Base-by-base conservation (phyloP, 2,797 vertebrate genomes). In the Podarcis lilfordi region DNA sequence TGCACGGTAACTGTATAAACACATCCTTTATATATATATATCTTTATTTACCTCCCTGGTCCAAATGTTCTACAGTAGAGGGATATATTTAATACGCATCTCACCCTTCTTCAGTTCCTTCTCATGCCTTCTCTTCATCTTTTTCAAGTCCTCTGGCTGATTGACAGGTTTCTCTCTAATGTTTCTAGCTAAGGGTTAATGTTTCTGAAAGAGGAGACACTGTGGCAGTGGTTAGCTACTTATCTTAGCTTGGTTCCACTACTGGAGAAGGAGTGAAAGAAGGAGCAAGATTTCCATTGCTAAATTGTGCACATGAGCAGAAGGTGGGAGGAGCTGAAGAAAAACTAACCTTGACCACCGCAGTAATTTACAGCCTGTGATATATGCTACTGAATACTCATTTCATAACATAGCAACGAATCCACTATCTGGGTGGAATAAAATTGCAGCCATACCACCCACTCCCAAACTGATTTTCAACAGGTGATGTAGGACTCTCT, bases 11-110 rank as follows among this genome's bases (percentile, higher is more conserved):
- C 71, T 0, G 0, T 40, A 88, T 93, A 95, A 95, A 93, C 92
- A 95, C 85, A 71, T 84, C 89, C 71, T 83, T 91, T 90, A 91
- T 86, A 91, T 84, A 91, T 85, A 82, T 92, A 81, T 17, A 50
- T 55, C 87, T 90, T 84, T 86, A 82, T 93, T 95, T 90, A 50
- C 88, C 64, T 89, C 68, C 59, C 27, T 8, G 69, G 4, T n/a
- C 74, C 77, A 80, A 87, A 74, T 3, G 50, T 92, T 89, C 88
- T 89, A 61, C 78, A 91, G 84, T 35, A 86, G 75, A 32, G 40
- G 83, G 80, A 88, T 91, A 89, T 61, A 66, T 3, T 66, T 64
- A 82, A 86, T 64, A 89, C n/a, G 84, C 32, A 71, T 4, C 3
- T 72, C 35, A 74, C 8, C 40, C 32, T 50, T 23, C 2, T 68